These are phyloP conservation scores for Drosophila aff. DNA, from an alignment of 1,140 invertebrate genomes.

Conservation along the genomic window DNA sequence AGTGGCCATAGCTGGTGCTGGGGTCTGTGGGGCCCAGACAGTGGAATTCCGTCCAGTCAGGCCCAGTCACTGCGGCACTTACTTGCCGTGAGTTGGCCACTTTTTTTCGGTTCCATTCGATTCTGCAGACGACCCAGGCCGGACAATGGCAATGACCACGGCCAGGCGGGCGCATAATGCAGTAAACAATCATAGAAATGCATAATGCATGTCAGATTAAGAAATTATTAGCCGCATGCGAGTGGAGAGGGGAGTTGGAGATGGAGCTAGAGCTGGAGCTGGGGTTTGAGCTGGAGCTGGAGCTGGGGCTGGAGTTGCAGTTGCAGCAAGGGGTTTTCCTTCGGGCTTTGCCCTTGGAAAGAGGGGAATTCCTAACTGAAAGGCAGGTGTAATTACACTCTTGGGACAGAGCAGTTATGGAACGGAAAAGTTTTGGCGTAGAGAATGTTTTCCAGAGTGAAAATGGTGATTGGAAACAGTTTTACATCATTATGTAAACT, in stretches of 20 bases:
- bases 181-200: conserved; percentile 78
- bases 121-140: conserved; percentile 2
- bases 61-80: conserved; percentile 74
- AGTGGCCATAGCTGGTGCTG: conserved; percentile 29
- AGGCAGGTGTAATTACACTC: background rate
- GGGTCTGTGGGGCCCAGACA: conserved; percentile 28
- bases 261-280: background rate
- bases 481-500: background rate
- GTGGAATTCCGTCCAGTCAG: conserved; percentile 63
- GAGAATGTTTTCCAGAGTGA: background rate
- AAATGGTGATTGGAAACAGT: background rate
- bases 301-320: background rate
- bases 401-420: background rate
- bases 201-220: conserved; percentile 80
- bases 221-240: conserved; percentile 71
- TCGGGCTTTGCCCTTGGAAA: background rate
- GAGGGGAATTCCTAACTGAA: background rate
- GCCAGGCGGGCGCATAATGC: conserved; percentile 46
- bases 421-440: background rate
- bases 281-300: background rate
- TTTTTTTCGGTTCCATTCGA: conserved; percentile 44
- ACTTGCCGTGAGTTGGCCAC: conserved; percentile 63
- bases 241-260: background rate
- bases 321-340: conserved; percentile 1
- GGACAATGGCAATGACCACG: conserved; percentile 70